Evolutionary conservation across 1,140 invertebrate genomes (phyloP).

Genomic region (Orchestia grillus): DNA sequence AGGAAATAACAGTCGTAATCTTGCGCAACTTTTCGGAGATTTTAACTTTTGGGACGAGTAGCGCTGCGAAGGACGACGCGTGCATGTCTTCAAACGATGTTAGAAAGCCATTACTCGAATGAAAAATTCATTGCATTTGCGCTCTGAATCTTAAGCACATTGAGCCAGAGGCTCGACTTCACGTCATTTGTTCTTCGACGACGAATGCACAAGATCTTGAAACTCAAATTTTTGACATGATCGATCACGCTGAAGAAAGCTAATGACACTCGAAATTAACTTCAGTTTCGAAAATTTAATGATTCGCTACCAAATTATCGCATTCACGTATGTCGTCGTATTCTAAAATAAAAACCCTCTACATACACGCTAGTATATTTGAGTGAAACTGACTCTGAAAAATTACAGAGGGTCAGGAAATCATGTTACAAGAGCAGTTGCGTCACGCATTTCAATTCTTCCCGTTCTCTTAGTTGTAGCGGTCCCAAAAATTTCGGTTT

Average conservation of each 20-base stretch:
- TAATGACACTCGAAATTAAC: neutral
- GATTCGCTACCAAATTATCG: neutral
- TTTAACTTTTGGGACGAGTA: no score
- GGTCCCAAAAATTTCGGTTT: neutral
- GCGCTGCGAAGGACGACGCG: no score
- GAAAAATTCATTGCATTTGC: neutral
- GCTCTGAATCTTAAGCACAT: neutral
- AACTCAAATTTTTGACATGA: neutral
- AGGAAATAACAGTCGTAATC: no score
- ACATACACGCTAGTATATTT: no score
- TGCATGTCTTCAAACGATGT: no score
- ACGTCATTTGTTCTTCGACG: neutral
- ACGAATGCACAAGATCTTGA: no score
- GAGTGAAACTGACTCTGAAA: no score
- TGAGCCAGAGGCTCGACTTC: neutral
- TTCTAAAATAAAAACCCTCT: no score
- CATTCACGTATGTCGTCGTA: neutral
- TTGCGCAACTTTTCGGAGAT: no score
- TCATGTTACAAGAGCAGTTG: no score
- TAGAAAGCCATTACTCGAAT: no score
- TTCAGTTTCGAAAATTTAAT: neutral
- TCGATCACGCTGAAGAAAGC: neutral
- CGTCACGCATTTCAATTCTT: neutral
- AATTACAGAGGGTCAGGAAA: neutral
- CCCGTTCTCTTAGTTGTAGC: neutral